These are phyloP conservation scores for Microplitis deprimator DNA, from an alignment of 2,888 invertebrate species.

Conservation along the genomic window DNA sequence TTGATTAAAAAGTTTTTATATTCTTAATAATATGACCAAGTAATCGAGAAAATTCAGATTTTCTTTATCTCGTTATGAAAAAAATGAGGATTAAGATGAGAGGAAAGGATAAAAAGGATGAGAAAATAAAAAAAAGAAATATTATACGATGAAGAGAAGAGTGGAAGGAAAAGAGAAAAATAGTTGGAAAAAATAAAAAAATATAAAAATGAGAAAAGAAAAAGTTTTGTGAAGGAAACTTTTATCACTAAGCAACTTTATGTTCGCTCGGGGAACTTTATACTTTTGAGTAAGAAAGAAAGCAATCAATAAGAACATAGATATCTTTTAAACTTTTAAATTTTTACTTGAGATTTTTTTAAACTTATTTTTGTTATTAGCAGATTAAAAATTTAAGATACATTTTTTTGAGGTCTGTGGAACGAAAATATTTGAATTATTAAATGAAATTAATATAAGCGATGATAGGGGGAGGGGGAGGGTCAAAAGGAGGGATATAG, in stretches of 20 bases:
- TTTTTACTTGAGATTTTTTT: conserved; percentile 13
- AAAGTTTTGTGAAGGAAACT: conserved; percentile 47
- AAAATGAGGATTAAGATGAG: conserved; percentile 37
- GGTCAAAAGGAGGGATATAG: not conserved
- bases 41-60: conserved; percentile 41
- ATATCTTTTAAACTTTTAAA: conserved; percentile 10
- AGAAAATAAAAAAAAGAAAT: conserved; percentile 37
- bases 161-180: conserved; percentile 26
- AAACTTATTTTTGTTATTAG: conserved; percentile 24
- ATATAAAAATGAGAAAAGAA: conserved; percentile 33
- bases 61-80: conserved; percentile 39
- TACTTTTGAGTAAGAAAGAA: conserved; percentile 52
- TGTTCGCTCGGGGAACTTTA: conserved; percentile 50
- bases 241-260: conserved; percentile 48
- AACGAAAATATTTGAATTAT: conserved; percentile 10
- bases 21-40: conserved; percentile 20
- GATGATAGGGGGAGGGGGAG: not conserved
- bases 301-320: conserved; percentile 49
- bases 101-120: conserved; percentile 12
- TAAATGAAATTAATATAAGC: not conserved
- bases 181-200: conserved; percentile 27
- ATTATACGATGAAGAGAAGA: conserved; percentile 21
- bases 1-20: conserved; percentile 31
- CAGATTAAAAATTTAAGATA: conserved; percentile 3
- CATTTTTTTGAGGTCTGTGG: not conserved